Percentiles rank a stretch among this genome's conserved stretches.
phyloP scores from a whole-genome alignment of 2,888 invertebrate species.

The Idaea straminata region DNA sequence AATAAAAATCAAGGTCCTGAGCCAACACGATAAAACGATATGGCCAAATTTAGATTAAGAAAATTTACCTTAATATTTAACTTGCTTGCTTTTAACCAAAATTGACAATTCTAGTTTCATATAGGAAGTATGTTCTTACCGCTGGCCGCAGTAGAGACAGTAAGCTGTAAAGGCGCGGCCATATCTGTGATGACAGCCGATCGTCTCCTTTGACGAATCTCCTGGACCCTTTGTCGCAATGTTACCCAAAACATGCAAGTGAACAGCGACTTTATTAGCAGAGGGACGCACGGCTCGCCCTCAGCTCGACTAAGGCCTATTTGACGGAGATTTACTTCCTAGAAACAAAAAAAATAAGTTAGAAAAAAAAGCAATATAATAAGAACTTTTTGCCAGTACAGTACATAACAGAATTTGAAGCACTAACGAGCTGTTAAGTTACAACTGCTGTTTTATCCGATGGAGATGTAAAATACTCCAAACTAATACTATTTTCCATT shows the following conservation, averaged over 20 bases:
- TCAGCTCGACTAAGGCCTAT: slow-evolving; percentile 87
- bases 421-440: no score
- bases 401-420: no score
- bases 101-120: not conserved
- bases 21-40: no score
- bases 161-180: slow-evolving; percentile 88
- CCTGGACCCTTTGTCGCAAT: slow-evolving; percentile 92
- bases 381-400: no score
- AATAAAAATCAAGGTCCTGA: no score
- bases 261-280: slow-evolving; percentile 91
- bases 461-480: no score
- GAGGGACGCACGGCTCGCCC: slow-evolving; percentile 85
- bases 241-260: slow-evolving; percentile 98
- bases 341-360: slow-evolving; percentile 20
- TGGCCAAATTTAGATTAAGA: no score
- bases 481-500: no score
- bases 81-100: no score
- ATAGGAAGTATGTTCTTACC: slow-evolving; percentile 52
- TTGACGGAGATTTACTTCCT: slow-evolving; percentile 87
- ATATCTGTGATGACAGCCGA: slow-evolving; percentile 86
- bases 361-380: not conserved
- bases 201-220: slow-evolving; percentile 83
- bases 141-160: slow-evolving; percentile 85
- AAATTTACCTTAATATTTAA: no score
- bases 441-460: no score